Conservation (phyloP, 2,888 invertebrate species). For the Phoronis australis region DNA sequence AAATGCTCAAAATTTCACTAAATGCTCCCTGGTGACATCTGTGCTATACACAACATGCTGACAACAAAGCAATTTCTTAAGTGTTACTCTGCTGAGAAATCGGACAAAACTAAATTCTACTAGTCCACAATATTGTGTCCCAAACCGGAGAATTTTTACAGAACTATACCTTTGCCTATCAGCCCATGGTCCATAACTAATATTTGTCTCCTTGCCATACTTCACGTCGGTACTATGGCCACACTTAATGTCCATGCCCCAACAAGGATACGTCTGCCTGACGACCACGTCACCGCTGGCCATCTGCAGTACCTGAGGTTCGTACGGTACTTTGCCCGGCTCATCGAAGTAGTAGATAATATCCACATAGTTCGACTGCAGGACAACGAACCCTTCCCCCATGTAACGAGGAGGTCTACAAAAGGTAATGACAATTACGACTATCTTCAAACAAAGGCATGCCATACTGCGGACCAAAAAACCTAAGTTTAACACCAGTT, state of each 20-base stretch:
- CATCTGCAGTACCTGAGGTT: slow-evolving; percentile 80
- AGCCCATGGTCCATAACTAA: slow-evolving; percentile 98
- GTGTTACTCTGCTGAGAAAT: no score
- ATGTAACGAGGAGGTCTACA: slow-evolving; percentile 80
- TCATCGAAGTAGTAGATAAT: slow-evolving; percentile 97
- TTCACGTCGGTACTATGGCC: slow-evolving; percentile 75
- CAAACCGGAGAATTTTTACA: no score
- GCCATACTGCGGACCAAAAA: no score
- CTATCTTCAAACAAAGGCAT: no score
- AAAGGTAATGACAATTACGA: no score
- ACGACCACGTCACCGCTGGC: slow-evolving; percentile 85
- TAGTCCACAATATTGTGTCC: no score
- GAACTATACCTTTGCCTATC: slow-evolving; percentile 87
- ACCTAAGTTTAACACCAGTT: no score
- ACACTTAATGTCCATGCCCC: slow-evolving; percentile 88
- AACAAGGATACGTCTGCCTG: slow-evolving; percentile 74
- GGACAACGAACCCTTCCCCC: slow-evolving; percentile 96
- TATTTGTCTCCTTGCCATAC: slow-evolving; percentile 65
- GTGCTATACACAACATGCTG: no score
- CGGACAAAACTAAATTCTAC: no score
- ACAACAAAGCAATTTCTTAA: no score
- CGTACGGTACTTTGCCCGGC: slow-evolving; percentile 79
- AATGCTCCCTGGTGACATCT: no score
- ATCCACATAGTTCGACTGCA: slow-evolving; percentile 91
- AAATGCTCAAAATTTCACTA: no score